These are phyloP conservation scores for Batillaria attramentaria DNA, from an alignment of 1,140 invertebrate genomes.

Conservation along the genomic window DNA sequence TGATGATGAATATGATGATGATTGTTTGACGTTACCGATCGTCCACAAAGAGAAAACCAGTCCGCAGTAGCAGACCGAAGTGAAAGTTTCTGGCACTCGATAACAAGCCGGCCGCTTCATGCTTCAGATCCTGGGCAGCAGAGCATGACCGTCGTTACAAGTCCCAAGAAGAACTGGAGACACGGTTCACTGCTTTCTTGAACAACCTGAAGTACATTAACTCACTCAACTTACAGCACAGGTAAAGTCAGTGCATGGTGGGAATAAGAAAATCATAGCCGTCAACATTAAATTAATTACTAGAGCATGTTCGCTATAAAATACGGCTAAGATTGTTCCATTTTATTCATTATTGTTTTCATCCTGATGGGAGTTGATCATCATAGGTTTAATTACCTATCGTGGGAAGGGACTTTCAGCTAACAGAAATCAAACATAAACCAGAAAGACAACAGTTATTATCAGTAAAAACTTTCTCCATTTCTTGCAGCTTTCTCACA, in stretches of 20 bases:
- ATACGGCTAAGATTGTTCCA: constrained; percentile 19
- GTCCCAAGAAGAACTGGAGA: neutral
- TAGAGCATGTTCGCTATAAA: constrained; percentile 23
- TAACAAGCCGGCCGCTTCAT: too few relatives aligned
- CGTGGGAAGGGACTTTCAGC: neutral
- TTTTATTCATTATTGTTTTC: constrained; percentile 25
- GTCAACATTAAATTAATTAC: constrained; percentile 48
- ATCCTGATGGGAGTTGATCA: constrained; percentile 29
- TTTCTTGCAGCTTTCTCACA: too few relatives aligned
- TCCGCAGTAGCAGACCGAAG: neutral
- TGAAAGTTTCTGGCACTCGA: too few relatives aligned
- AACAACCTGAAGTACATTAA: constrained; percentile 1
- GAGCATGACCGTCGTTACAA: neutral
- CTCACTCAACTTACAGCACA: neutral
- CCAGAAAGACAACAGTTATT: too few relatives aligned
- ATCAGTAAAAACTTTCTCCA: too few relatives aligned
- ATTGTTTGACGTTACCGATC: neutral
- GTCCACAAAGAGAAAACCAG: neutral
- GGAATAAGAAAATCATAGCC: neutral
- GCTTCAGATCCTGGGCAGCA: neutral
- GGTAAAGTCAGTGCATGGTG: neutral
- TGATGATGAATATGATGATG: neutral
- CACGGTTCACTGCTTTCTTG: neutral
- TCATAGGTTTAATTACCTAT: constrained; percentile 37
- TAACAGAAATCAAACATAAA: too few relatives aligned